Evolutionary conservation across 2,888 invertebrate species (phyloP).

Genomic region (Epirrhoe alternata): DNA sequence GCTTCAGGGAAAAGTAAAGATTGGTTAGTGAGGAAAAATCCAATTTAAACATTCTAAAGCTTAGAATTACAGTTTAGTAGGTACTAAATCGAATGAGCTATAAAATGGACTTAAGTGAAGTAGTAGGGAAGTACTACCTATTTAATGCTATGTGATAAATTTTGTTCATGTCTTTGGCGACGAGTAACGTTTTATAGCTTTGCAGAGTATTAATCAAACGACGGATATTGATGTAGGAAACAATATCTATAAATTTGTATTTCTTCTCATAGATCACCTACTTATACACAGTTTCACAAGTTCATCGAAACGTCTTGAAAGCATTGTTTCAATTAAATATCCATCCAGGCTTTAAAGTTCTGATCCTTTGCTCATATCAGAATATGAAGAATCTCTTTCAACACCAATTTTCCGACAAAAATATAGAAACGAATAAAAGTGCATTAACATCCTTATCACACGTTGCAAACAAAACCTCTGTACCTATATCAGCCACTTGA

Average conservation of each 20-base stretch:
- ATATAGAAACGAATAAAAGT: not conserved
- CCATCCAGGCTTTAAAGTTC: no score
- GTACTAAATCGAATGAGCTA: not conserved
- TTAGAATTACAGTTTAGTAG: not conserved
- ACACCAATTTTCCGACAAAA: not conserved
- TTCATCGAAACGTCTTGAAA: no score
- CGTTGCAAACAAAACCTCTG: slow-evolving; percentile 13
- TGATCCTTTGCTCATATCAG: no score
- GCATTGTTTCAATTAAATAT: no score
- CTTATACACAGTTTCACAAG: no score
- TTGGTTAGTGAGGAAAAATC: not conserved
- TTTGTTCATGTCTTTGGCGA: slow-evolving; percentile 22
- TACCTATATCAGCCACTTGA: slow-evolving; percentile 16
- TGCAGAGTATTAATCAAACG: slow-evolving; percentile 45
- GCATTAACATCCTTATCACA: slow-evolving; percentile 3
- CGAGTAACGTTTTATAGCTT: slow-evolving; percentile 38
- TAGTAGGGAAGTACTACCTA: not conserved
- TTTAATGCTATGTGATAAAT: not conserved
- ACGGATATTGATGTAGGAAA: slow-evolving; percentile 49
- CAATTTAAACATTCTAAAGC: not conserved
- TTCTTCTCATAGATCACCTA: no score
- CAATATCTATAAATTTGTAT: not conserved
- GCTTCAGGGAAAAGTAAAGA: not conserved
- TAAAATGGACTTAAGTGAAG: not conserved
- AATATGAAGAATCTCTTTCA: no score